A percentile compares a stretch with the other conserved stretches of the same genome.
Evolutionary conservation across 2,797 vertebrate genomes (phyloP).

Genomic region (Mus minutoides): DNA sequence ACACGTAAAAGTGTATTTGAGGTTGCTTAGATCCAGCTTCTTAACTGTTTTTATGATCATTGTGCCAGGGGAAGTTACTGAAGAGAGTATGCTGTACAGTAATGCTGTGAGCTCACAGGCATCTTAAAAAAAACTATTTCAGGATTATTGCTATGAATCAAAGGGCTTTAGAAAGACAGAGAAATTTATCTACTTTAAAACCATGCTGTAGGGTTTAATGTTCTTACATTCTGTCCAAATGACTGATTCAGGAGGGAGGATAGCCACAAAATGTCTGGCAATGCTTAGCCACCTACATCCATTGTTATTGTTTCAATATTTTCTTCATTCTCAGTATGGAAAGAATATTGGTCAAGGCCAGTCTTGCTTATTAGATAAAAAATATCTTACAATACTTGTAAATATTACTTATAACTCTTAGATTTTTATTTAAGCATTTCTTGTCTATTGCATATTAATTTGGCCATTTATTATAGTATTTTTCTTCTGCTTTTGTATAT

Average conservation of each 20-base stretch:
- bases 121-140: slow-evolving; percentile 64
- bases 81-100: slow-evolving; percentile 29
- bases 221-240: slow-evolving; percentile 61
- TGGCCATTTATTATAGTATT: not conserved
- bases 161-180: not conserved
- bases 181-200: slow-evolving; percentile 59
- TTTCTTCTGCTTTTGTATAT: not conserved
- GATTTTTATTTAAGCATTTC: not conserved
- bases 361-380: not conserved
- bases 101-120: slow-evolving; percentile 44
- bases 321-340: slow-evolving; percentile 27
- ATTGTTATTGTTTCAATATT: slow-evolving; percentile 8
- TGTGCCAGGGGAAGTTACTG: not conserved
- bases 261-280: slow-evolving; percentile 11
- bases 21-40: not conserved
- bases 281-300: not conserved
- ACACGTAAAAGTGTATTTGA: not conserved
- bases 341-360: not conserved
- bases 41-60: slow-evolving; percentile 1
- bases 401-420: slow-evolving; percentile 4
- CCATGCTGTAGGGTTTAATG: slow-evolving; percentile 24
- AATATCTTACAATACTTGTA: not conserved
- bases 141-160: slow-evolving; percentile 62
- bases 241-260: not conserved
- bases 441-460: not conserved